These are phyloP conservation scores for Exaiptasia diaphana DNA, from an alignment of 64 coral and sea anemone genomes.

Conservation along the genomic window DNA sequence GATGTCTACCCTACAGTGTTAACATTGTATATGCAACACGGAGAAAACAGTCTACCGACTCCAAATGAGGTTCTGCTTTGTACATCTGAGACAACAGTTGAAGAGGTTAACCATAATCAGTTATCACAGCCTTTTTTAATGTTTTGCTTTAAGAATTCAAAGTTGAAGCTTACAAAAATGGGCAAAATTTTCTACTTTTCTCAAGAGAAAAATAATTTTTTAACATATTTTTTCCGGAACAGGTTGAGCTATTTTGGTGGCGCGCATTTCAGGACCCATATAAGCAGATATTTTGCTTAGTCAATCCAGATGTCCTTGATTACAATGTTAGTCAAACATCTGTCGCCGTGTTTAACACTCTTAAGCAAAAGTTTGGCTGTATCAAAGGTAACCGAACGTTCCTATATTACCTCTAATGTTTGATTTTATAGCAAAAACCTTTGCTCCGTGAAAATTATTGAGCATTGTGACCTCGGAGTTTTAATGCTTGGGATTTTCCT, in stretches of 20 bases:
- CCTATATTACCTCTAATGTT: not conserved
- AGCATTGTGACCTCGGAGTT: not conserved
- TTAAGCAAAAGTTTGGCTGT: constrained; percentile 56
- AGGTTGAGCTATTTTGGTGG: constrained; percentile 86
- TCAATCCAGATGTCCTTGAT: constrained; percentile 70
- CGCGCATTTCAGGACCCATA: constrained; percentile 60
- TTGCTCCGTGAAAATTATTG: not conserved
- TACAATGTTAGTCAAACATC: constrained; percentile 77
- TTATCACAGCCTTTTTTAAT: not conserved
- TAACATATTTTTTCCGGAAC: not conserved
- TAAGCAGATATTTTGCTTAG: constrained; percentile 72
- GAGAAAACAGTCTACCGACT: constrained; percentile 54
- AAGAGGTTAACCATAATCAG: constrained; percentile 48
- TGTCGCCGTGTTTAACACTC: constrained; percentile 19
- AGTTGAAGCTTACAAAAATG: not conserved
- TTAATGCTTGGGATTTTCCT: too few relatives aligned
- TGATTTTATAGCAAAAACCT: not conserved
- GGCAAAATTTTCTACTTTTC: not conserved
- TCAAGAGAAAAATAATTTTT: not conserved
- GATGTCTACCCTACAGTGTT: constrained; percentile 67
- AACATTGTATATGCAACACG: constrained; percentile 67
- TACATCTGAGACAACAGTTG: constrained; percentile 57
- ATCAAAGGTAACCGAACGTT: not conserved
- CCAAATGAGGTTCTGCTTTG: constrained; percentile 67
- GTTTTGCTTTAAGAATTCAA: not conserved